Evolutionary conservation across 2,888 invertebrate genomes (phyloP).

Genomic region (Calliopum simillimum): DNA sequence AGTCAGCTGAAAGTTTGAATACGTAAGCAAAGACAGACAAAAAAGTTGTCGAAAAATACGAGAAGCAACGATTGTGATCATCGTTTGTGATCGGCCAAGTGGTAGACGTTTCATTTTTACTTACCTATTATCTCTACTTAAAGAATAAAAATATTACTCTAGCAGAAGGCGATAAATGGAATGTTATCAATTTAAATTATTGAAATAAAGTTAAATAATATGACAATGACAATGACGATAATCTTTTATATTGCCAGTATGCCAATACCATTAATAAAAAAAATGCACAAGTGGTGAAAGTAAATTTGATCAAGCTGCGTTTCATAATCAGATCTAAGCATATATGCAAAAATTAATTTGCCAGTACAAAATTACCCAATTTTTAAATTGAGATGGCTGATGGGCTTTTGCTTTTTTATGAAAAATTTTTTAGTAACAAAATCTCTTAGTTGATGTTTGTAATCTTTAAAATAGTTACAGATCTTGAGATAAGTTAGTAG

Average conservation of each 20-base stretch:
- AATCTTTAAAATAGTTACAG: too few species aligned
- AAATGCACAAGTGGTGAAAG: conserved; percentile 9
- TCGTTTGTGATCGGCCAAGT: not conserved
- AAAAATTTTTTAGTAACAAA: too few species aligned
- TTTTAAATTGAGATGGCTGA: too few species aligned
- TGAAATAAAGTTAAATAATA: too few species aligned
- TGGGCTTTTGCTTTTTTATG: too few species aligned
- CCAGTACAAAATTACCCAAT: too few species aligned
- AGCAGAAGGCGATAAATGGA: not conserved
- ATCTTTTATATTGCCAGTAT: too few species aligned
- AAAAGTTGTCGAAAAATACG: not conserved
- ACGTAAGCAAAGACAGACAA: conserved; percentile 30
- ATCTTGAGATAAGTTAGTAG: too few species aligned
- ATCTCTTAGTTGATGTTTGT: too few species aligned
- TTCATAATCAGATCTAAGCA: not conserved
- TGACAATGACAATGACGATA: too few species aligned
- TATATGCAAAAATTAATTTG: not conserved
- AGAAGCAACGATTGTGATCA: conserved; percentile 7
- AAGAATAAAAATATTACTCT: not conserved
- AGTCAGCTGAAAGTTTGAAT: conserved; percentile 20
- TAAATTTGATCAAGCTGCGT: not conserved
- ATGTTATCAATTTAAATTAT: not conserved
- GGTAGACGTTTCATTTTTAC: not conserved
- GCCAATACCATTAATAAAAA: not conserved
- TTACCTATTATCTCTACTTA: not conserved